Conservation (phyloP, 2,113 vertebrate species). For the Callipepla californica region DNA sequence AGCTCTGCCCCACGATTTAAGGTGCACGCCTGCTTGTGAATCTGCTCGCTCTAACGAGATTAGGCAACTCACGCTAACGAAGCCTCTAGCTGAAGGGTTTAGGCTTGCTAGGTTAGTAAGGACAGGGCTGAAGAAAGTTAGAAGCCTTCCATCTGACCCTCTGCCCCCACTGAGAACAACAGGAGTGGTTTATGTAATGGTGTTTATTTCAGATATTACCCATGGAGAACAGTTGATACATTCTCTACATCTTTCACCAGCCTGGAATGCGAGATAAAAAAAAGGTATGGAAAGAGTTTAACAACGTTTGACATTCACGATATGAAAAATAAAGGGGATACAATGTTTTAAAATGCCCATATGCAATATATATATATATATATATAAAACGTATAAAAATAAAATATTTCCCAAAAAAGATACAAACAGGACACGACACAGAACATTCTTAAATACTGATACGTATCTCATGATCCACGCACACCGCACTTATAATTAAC, state of each 20-base stretch:
- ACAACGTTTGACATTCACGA: slow-evolving; percentile 78
- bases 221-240: slow-evolving; percentile 85
- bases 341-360: slow-evolving; percentile 93
- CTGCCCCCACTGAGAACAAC: neutral
- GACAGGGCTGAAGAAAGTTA: neutral
- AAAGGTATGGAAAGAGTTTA: slow-evolving; percentile 71
- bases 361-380: slow-evolving; percentile 83
- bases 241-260: slow-evolving; percentile 80
- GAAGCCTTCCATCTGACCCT: neutral
- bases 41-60: neutral
- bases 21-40: neutral
- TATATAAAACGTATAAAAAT: slow-evolving; percentile 91
- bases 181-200: slow-evolving; percentile 43
- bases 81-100: neutral
- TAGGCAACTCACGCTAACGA: neutral
- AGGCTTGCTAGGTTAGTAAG: neutral
- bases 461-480: slow-evolving; percentile 83
- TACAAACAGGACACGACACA: slow-evolving; percentile 82
- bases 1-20: slow-evolving; percentile 10
- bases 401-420: slow-evolving; percentile 84
- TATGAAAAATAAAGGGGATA: slow-evolving; percentile 83
- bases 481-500: slow-evolving; percentile 80
- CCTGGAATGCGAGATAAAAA: slow-evolving; percentile 65
- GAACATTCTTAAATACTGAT: slow-evolving; percentile 88
- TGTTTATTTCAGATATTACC: slow-evolving; percentile 80